Conservation (phyloP, 2,797 vertebrate genomes). For the Alfaro cultratus region DNA sequence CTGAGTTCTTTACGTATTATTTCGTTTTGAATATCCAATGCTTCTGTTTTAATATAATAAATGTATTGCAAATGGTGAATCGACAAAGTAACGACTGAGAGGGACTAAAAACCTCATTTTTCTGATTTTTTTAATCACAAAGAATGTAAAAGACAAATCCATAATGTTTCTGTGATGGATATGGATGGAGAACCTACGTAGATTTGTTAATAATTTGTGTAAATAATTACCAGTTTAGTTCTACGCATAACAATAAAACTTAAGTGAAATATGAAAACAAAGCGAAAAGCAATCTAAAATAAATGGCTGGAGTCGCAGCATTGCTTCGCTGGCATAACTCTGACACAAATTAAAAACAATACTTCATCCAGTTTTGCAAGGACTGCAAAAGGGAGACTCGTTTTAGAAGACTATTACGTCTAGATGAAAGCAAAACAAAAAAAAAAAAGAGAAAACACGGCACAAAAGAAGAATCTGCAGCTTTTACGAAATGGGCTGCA, state of each 20-base stretch:
- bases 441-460: background rate
- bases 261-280: background rate
- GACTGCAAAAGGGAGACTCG: background rate
- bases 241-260: background rate
- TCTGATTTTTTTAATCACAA: background rate
- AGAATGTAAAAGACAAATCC: background rate
- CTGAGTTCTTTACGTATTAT: no score
- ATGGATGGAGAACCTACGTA: background rate
- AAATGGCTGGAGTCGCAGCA: background rate
- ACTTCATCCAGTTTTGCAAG: slow-evolving; percentile 12
- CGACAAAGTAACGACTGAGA: no score
- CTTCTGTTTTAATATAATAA: no score
- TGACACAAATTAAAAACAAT: slow-evolving; percentile 1
- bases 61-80: no score
- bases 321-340: background rate
- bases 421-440: background rate
- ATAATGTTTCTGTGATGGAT: background rate
- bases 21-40: no score
- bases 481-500: slow-evolving; percentile 12
- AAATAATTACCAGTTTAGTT: background rate
- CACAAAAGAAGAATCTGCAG: background rate
- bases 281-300: background rate
- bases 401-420: background rate
- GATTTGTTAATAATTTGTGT: background rate
- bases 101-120: background rate